A percentile compares a stretch with the other conserved stretches of the same genome.
Evolutionary conservation across 1,140 invertebrate genomes (phyloP).

Genomic region (Diabrotica undecimpunctata): DNA sequence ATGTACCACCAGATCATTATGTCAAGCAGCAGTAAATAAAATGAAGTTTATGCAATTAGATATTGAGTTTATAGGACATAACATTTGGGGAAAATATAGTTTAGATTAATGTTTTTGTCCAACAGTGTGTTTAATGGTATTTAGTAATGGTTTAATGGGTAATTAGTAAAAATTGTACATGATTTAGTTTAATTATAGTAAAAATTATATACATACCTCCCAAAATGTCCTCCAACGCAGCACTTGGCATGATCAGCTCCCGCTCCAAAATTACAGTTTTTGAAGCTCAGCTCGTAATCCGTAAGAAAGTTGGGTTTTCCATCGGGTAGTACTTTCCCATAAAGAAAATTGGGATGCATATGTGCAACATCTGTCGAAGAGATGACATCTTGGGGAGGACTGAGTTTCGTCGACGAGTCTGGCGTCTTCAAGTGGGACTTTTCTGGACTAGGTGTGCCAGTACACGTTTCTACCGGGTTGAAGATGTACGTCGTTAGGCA

Average conservation of each 20-base stretch:
- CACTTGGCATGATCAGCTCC: conserved; percentile 38
- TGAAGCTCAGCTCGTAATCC: conserved; percentile 41
- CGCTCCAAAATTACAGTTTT: conserved; percentile 35
- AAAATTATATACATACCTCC: conserved; percentile 10
- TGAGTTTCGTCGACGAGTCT: conserved; percentile 4
- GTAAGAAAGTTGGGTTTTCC: conserved; percentile 39
- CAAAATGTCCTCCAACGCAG: conserved; percentile 39
- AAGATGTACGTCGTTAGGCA: conserved; percentile 47
- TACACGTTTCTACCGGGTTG: conserved; percentile 45
- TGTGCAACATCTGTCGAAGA: conserved; percentile 20
- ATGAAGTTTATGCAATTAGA: no score
- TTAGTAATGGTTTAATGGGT: no score
- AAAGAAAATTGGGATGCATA: conserved; percentile 41
- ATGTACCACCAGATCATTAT: no score
- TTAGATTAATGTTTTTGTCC: no score
- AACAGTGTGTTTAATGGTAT: no score
- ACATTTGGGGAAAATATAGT: no score
- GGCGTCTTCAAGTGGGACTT: conserved; percentile 28
- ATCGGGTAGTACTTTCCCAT: conserved; percentile 38
- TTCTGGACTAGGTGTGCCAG: conserved; percentile 42
- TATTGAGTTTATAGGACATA: no score
- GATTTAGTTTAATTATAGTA: neutral
- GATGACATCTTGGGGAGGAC: neutral
- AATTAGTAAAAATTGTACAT: no score
- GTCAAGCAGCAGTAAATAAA: no score